Percentiles rank a stretch among this genome's conserved stretches.
Evolutionary conservation across 2,797 vertebrate species (phyloP).

Genomic region (Etheostoma nigrum): DNA sequence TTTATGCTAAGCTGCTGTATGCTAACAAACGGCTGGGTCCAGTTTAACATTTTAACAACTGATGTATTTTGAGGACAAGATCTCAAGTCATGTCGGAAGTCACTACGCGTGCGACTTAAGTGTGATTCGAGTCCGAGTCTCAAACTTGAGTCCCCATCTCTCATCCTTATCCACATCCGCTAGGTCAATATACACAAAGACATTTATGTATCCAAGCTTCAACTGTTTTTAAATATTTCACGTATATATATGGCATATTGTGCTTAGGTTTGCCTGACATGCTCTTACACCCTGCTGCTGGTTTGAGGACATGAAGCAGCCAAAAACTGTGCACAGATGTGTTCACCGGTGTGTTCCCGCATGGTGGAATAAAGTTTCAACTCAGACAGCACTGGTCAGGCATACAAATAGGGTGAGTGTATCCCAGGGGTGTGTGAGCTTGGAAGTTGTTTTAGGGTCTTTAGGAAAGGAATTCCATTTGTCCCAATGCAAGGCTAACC

Average conservation of each 20-base stretch:
- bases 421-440: slow-evolving; percentile 57
- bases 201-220: not conserved
- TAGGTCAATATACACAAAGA: not conserved
- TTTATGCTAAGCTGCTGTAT: not conserved
- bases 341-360: slow-evolving; percentile 24
- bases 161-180: not conserved
- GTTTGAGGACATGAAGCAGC: slow-evolving; percentile 27
- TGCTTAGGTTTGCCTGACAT: not conserved
- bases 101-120: too few species aligned
- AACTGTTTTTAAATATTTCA: not conserved
- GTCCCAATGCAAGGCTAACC: slow-evolving; percentile 56
- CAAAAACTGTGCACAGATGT: slow-evolving; percentile 18
- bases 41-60: not conserved
- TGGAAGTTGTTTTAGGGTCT: slow-evolving; percentile 58
- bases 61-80: too few species aligned
- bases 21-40: not conserved
- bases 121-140: too few species aligned
- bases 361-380: slow-evolving; percentile 53
- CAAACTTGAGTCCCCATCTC: too few species aligned
- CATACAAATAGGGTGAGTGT: slow-evolving; percentile 67
- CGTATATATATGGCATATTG: slow-evolving; percentile 9
- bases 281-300: not conserved
- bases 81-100: too few species aligned
- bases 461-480: slow-evolving; percentile 60
- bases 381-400: slow-evolving; percentile 50